Base-by-base conservation (phyloP, 2,113 vertebrate species). In the Cyanoramphus novaezelandiae region DNA sequence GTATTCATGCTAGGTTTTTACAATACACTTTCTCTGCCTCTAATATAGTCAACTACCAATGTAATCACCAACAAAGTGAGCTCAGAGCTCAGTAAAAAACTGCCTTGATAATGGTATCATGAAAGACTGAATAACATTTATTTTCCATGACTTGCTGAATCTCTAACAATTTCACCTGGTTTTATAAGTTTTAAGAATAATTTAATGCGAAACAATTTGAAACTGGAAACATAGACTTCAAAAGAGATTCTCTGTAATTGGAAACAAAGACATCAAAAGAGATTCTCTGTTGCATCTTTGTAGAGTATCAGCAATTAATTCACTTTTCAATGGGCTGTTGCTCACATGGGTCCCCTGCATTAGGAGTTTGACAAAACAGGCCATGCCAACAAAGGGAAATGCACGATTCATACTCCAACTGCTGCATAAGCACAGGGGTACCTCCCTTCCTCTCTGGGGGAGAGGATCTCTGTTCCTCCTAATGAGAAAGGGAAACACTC, bases 371-470 rank as follows among this genome's bases (percentile, higher is more conserved):
- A 77, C 46, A 86, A 37, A 77, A 84, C 3, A 86, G 50, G 5
- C 53, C 12, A 27, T 8, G n/a, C 29, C 60, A 91, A 35, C 41
- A 63, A 68, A 76, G 52, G 72, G 57, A 90, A 94, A 74, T 8
- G 4, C 55, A 77, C 0, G 0, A 29, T 70, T 82, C 0, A 1
- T 70, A 64, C 59, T 90, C 27, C 84, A 68, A 84, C 76, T 81
- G 79, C 86, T 80, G 82, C 72, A 29, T 16, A 39, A 83, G 72
- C 62, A 71, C 6, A 89, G 70, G 23, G 64, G 41, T 70, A 43
- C 82, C 95, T 96, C 92, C 95, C 92, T 92, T 91, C 93, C 90
- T 92, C 79, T 39, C 85, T 9, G 13, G 62, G 63, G 71, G n/a
- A 86, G 63, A 92, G 82, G 82, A 90, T 90, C 82, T 75, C 71